Conservation (phyloP, 2,888 invertebrate genomes). For the Phengaris alcon region DNA sequence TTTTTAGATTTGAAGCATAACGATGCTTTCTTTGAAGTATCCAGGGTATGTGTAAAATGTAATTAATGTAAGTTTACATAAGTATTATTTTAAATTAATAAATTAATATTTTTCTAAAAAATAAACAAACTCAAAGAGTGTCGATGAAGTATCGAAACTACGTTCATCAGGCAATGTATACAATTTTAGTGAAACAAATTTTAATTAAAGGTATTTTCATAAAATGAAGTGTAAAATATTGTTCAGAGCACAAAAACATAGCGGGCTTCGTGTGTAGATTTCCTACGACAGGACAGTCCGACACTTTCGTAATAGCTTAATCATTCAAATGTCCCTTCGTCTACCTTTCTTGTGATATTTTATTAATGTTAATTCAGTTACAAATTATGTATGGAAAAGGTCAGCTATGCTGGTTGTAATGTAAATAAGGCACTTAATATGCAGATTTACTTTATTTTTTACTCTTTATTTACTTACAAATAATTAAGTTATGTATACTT, state of each 20-base stretch:
- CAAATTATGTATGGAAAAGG: background rate
- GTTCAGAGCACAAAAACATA: too few relatives aligned
- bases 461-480: background rate
- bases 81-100: too few relatives aligned
- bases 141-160: too few relatives aligned
- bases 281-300: background rate
- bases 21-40: constrained; percentile 23
- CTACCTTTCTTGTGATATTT: constrained; percentile 20
- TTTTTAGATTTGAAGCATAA: constrained; percentile 36
- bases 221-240: too few relatives aligned
- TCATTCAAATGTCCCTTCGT: constrained; percentile 20
- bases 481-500: too few relatives aligned
- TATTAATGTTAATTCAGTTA: constrained; percentile 3
- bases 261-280: background rate
- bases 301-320: constrained; percentile 10
- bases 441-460: background rate
- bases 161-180: too few relatives aligned
- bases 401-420: background rate
- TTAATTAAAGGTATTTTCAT: too few relatives aligned
- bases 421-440: background rate
- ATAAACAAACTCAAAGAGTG: too few relatives aligned
- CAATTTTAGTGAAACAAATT: too few relatives aligned
- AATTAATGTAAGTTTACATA: background rate
- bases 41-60: background rate
- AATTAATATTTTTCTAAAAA: too few relatives aligned